Percentiles rank a stretch among this genome's conserved stretches.
Conservation (phyloP, 2,113 vertebrate species). For the Pontoporia blainvillei region DNA sequence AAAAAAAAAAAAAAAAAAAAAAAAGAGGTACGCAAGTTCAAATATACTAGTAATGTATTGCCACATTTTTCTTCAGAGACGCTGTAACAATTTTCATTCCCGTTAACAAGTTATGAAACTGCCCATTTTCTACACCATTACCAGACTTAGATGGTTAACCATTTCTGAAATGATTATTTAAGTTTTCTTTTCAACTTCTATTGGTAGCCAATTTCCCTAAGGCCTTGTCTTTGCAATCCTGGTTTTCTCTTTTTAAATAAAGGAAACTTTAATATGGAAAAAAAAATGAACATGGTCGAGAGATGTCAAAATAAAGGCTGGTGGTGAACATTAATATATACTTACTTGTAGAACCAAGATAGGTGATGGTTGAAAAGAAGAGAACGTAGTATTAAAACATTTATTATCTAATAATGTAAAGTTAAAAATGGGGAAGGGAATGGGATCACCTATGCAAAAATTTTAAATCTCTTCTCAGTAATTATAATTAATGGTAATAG, state of each 20-base stretch:
- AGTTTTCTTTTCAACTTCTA: background rate
- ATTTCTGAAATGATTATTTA: constrained; percentile 20
- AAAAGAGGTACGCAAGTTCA: background rate
- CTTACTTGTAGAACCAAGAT: background rate
- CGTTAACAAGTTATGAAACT: background rate
- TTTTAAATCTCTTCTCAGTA: background rate
- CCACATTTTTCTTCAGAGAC: background rate
- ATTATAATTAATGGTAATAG: background rate
- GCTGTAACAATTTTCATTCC: background rate
- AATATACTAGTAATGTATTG: background rate
- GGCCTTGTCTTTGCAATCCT: background rate
- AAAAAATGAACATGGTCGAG: background rate
- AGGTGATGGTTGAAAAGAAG: background rate
- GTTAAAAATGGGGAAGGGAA: background rate
- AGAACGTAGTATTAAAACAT: background rate
- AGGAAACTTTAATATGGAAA: background rate
- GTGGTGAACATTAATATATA: background rate
- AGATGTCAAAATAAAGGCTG: background rate
- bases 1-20: too few relatives aligned
- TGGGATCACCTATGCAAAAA: background rate
- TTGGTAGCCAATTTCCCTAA: background rate
- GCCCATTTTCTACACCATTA: background rate
- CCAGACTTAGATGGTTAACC: background rate
- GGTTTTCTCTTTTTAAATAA: background rate
- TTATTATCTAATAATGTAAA: background rate